Conservation (phyloP, 30 jellyfish, hydroid and myxozoan genomes). For the Turritopsis dohrnii region DNA sequence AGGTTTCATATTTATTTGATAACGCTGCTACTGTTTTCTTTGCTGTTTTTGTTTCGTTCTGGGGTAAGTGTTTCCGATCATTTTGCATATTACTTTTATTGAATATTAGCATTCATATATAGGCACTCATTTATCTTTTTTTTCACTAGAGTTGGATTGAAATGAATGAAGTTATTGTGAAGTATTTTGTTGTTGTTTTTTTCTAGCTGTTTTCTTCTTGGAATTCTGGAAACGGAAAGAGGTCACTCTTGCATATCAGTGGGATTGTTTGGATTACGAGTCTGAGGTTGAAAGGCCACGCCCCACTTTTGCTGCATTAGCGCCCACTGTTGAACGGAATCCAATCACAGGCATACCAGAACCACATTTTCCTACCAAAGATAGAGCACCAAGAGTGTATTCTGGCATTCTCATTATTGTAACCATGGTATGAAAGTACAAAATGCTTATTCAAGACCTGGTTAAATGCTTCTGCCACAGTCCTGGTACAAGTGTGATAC, state of each 20-base stretch:
- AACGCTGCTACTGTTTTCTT: conserved; percentile 97
- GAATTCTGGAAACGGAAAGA: conserved; percentile 98
- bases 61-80: conserved; percentile 67
- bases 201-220: conserved; percentile 88
- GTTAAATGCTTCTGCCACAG: too few relatives aligned
- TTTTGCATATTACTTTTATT: too few relatives aligned
- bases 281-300: conserved; percentile 96
- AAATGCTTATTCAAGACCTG: not conserved
- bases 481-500: not conserved
- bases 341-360: conserved; percentile 98
- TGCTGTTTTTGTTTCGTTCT: conserved; percentile 94
- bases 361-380: conserved; percentile 95
- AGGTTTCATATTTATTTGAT: conserved; percentile 94
- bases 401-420: conserved; percentile 88
- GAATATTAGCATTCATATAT: too few relatives aligned
- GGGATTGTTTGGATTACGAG: conserved; percentile 98
- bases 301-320: conserved; percentile 98
- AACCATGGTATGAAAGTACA: conserved; percentile 72
- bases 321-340: conserved; percentile 98
- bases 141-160: too few relatives aligned
- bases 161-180: too few relatives aligned
- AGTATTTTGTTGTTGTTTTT: too few relatives aligned
- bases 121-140: too few relatives aligned
- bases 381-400: conserved; percentile 79
- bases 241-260: conserved; percentile 92